These are phyloP conservation scores for Vipera ursinii DNA, from an alignment of 2,797 vertebrate genomes.

Conservation along the genomic window DNA sequence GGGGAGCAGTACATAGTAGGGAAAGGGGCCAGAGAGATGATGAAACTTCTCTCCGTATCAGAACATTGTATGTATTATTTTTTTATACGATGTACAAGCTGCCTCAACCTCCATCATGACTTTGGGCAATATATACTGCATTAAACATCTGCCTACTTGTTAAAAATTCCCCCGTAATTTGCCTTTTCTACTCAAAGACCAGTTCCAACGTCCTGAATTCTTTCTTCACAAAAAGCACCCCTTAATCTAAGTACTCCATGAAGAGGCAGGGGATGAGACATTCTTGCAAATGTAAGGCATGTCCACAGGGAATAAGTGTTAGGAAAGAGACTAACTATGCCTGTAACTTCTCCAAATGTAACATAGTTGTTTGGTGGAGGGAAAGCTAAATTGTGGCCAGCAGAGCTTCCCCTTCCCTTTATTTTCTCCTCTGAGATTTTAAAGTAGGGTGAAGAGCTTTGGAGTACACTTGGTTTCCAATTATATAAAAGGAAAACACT, in stretches of 20 bases:
- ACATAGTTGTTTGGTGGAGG: not conserved
- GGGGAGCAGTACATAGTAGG: not conserved
- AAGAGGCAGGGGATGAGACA: not conserved
- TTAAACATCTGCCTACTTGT: not conserved
- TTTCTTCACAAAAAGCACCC: not conserved
- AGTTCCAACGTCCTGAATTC: not conserved
- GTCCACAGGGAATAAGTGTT: not conserved
- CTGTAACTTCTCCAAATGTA: constrained; percentile 8
- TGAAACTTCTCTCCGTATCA: not conserved
- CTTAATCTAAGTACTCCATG: not conserved
- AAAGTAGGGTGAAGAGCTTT: no score
- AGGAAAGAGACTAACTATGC: not conserved
- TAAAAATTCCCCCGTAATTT: not conserved
- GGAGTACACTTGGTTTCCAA: no score
- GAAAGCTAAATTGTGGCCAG: no score
- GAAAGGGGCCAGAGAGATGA: not conserved
- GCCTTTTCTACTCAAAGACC: not conserved
- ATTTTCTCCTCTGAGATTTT: no score
- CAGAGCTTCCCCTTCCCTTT: no score
- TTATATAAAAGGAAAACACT: no score
- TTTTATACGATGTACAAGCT: not conserved
- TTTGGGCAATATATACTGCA: not conserved
- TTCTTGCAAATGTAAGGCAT: not conserved
- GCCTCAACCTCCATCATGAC: not conserved
- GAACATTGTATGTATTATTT: not conserved